Evolutionary conservation across 1,140 invertebrate genomes (phyloP), one percentile per base, ranked within the genome.

Genomic region (Zaprionus camerounensis): DNA sequence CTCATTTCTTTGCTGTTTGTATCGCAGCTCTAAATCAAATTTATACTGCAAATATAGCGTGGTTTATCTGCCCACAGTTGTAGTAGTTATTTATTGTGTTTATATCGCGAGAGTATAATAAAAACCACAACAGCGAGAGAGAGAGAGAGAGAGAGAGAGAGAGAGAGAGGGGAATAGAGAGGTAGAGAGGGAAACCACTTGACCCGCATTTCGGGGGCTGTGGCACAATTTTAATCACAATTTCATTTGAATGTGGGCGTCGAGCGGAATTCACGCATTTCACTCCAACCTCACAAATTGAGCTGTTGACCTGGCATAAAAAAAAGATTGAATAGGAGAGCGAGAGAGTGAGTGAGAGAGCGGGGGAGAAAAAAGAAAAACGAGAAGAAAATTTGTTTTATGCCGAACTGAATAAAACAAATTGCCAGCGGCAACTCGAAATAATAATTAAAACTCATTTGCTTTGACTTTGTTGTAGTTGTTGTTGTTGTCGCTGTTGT

Each of bases 151-250:
- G 34, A 17, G 51, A 5, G 36, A 5, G 26, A 28, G 1, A 12
- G 12, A 56, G 46, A 3, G n/a, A 6, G 44, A 17, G n/a, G n/a
- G n/a, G n/a, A 5, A 28, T 9, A 28, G 53, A 5, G 26, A 28
- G 20, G 20, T 0, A 28, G 28, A 34, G 31, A 34, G 9, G 11
- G 62, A 20, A 57, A 62, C 53, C 36, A 69, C 81, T 84, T 84
- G 81, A 84, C 82, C 82, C 82, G 82, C 75, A 85, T 84, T 81
- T 36, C 59, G 11, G 26, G n/a, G 31, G 36, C 38, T 62, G 44
- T 41, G 17, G 26, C 17, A 57, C 26, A 64, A 46, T 71, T 36
- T 22, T n/a, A 17, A n/a, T n/a, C 34, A 64, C 28, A 31, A 49
- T 72, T 59, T 46, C 36, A 24, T 67, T 36, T 61, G 28, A 36